phyloP scores from a whole-genome alignment of 2,113 vertebrate genomes.

The Atherinomorus stipes region DNA sequence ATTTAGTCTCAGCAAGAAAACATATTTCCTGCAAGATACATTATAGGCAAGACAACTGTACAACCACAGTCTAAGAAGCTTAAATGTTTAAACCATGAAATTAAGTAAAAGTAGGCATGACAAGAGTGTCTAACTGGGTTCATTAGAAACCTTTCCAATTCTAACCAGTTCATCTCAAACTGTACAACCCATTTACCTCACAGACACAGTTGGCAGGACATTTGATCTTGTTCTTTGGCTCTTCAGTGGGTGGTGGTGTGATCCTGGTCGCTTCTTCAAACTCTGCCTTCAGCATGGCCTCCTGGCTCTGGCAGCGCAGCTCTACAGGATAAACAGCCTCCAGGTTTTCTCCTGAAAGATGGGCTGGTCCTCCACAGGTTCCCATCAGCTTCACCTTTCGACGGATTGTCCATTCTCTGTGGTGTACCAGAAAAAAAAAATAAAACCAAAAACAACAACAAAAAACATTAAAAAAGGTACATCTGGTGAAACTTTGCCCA shows the following conservation, averaged over 20 bases:
- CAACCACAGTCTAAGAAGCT: not conserved
- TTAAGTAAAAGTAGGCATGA: not conserved
- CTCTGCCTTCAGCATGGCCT: slow-evolving; percentile 79
- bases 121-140: not conserved
- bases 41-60: accelerated
- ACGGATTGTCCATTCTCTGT: slow-evolving; percentile 83
- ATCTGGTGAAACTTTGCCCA: not conserved
- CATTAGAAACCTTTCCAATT: no score
- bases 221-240: slow-evolving; percentile 55
- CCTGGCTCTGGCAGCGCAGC: slow-evolving; percentile 85
- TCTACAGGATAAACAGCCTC: slow-evolving; percentile 83
- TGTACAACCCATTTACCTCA: slow-evolving; percentile 59
- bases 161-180: not conserved
- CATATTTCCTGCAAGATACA: accelerated
- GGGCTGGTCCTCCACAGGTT: slow-evolving; percentile 81
- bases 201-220: slow-evolving; percentile 89
- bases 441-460: not conserved
- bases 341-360: slow-evolving; percentile 85
- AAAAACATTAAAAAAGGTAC: no score
- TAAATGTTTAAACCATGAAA: not conserved
- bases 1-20: not conserved
- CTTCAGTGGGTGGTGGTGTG: not conserved
- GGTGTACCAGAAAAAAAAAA: not conserved
- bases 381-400: slow-evolving; percentile 82
- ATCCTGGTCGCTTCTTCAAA: slow-evolving; percentile 69